A percentile compares a stretch with the other conserved stretches of the same genome.
Conservation (phyloP, 2,113 vertebrate genomes). For the Caretta caretta region DNA sequence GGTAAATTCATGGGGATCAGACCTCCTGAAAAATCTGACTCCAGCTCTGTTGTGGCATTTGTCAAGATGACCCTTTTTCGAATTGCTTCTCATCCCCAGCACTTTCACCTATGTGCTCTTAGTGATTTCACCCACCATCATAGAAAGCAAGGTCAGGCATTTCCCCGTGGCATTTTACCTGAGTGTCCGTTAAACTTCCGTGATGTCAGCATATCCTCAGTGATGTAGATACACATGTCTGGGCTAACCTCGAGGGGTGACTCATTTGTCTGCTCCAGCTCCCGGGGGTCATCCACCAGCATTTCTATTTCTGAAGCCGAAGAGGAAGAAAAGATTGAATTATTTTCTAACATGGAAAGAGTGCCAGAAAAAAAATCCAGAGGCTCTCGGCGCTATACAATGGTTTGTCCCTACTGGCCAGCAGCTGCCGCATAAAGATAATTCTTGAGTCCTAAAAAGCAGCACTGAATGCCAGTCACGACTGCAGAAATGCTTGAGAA, state of each 20-base stretch:
- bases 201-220: conserved; percentile 95
- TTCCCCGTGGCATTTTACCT: conserved; percentile 75
- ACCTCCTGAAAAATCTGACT: background rate
- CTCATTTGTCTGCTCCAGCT: conserved; percentile 91
- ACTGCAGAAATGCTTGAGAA: background rate
- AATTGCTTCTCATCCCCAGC: background rate
- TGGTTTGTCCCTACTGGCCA: background rate
- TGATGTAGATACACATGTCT: conserved; percentile 97
- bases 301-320: conserved; percentile 92
- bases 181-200: conserved; percentile 92
- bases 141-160: background rate
- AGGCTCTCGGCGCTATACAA: background rate
- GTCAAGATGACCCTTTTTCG: background rate
- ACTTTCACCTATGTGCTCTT: background rate
- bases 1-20: background rate
- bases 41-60: background rate
- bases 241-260: conserved; percentile 89
- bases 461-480: background rate
- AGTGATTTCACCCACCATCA: accelerated
- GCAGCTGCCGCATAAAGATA: background rate
- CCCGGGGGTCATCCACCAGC: conserved; percentile 97
- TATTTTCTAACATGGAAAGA: accelerated
- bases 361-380: background rate
- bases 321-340: background rate
- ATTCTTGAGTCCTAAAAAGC: background rate